These are phyloP conservation scores for Amiota mariae DNA, from an alignment of 2,888 invertebrate genomes.

Conservation along the genomic window DNA sequence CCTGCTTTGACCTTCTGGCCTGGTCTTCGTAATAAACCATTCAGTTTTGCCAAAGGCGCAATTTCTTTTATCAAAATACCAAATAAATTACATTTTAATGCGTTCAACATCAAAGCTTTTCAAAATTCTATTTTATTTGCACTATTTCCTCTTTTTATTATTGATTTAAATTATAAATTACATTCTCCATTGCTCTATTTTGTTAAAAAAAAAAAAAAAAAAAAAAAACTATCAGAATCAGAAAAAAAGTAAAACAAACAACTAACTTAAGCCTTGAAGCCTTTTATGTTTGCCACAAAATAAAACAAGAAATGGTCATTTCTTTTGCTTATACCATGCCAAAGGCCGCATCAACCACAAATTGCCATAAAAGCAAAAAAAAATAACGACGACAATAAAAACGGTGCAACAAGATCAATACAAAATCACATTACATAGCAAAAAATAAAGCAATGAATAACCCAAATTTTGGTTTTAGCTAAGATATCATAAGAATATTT, in stretches of 20 bases:
- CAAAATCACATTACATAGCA: neutral
- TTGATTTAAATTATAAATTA: too few relatives aligned
- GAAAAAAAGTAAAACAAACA: neutral
- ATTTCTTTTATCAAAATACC: too few relatives aligned
- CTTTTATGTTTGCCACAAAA: slow-evolving; percentile 6
- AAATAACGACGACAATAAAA: neutral
- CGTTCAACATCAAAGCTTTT: too few relatives aligned
- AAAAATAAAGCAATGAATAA: neutral
- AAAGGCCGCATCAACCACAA: neutral
- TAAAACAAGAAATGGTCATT: neutral
- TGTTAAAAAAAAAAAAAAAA: neutral
- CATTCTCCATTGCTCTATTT: too few relatives aligned
- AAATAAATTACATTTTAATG: too few relatives aligned
- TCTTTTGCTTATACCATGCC: slow-evolving; percentile 4
- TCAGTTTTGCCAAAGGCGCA: too few relatives aligned
- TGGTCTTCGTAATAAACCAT: too few relatives aligned
- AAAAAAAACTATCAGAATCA: neutral
- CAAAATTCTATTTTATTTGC: too few relatives aligned
- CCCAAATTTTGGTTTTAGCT: slow-evolving; percentile 8
- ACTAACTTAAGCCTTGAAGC: neutral
- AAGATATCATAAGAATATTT: too few relatives aligned
- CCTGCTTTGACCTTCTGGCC: too few relatives aligned
- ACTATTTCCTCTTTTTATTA: too few relatives aligned
- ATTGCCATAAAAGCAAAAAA: neutral
- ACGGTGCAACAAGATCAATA: too few relatives aligned